Percentiles rank a stretch among this genome's conserved stretches.
Conservation (phyloP, 2,797 vertebrate genomes). For the Darevskia mixta region DNA sequence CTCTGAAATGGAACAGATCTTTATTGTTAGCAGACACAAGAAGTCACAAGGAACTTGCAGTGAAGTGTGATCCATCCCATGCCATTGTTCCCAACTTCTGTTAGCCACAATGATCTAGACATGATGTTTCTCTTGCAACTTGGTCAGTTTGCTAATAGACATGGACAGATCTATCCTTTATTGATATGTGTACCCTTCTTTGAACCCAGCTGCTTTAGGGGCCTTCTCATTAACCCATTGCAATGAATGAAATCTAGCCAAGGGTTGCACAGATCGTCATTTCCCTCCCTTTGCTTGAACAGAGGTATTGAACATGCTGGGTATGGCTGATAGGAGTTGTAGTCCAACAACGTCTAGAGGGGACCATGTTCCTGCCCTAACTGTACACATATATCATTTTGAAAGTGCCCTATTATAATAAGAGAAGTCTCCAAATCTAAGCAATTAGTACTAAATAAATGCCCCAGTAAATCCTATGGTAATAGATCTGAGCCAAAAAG, state of each 20-base stretch:
- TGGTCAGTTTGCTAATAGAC: not conserved
- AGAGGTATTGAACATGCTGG: too few relatives aligned
- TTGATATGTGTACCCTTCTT: not conserved
- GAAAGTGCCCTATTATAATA: not conserved
- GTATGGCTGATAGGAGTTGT: too few relatives aligned
- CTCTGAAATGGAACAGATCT: not conserved
- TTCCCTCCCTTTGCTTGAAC: not conserved
- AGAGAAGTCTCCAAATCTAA: not conserved
- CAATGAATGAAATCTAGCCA: not conserved
- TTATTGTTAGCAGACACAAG: not conserved
- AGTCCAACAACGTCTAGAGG: too few relatives aligned
- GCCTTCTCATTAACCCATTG: not conserved
- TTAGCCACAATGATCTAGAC: not conserved
- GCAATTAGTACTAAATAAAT: not conserved
- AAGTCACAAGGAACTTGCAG: not conserved
- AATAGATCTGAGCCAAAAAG: conserved; percentile 7
- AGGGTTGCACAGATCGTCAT: not conserved
- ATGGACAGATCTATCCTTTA: not conserved
- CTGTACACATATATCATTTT: not conserved
- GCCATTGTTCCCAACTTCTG: not conserved
- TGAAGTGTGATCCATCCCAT: not conserved
- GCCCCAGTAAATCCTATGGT: conserved; percentile 24
- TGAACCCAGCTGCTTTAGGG: not conserved
- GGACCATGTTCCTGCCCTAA: not conserved
- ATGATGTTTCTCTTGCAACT: not conserved